Base-by-base conservation (phyloP, 2,797 vertebrate species). In the Luscinia luscinia region DNA sequence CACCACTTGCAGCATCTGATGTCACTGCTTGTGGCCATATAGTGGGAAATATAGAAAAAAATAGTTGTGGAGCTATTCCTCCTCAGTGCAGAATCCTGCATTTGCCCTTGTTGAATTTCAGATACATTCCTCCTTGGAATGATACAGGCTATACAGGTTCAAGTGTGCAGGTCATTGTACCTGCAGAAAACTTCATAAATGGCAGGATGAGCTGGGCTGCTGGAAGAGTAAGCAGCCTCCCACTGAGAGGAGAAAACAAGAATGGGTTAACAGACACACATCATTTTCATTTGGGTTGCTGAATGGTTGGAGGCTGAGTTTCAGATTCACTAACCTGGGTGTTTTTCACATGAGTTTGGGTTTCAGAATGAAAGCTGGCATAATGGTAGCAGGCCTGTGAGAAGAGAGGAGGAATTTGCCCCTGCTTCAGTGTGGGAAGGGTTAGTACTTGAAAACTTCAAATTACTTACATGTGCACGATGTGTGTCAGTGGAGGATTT, bases 321-420 rank as follows among this genome's bases (percentile, higher is more conserved):
- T 96, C 21, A 1, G 51, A 68, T 95, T 89, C 58, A 78, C 57
- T 89, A 91, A 89, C 49, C 36, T 67, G 54, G 12, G 36, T 72
- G 45, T 45, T 80, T 95, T 93, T 87, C 58, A 72, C 3, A 6
- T 74, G 75, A 86, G 63, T 85, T 80, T 34, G 62, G 68, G 82
- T 89, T 93, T 94, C 87, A 72, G 43, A 95, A 93, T 84, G 84
- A 91, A 93, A 87, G 20, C 27, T 55, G 48, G n/a, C 43, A 32
- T 28, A 86, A 63, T 2, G 14, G 32, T 40, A 66, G 62, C 40
- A 84, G 54, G n/a, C 30, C 45, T 72, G 17, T 52, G 79, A 68
- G 64, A 89, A 70, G 8, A 72, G 46, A 84, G 45, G 57, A 82
- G 43, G 34, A 91, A 68, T 54, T 72, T 85, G 38, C 15, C 40